phyloP scores from a whole-genome alignment of 2,797 vertebrate genomes.

The Enteromius radiatus region DNA sequence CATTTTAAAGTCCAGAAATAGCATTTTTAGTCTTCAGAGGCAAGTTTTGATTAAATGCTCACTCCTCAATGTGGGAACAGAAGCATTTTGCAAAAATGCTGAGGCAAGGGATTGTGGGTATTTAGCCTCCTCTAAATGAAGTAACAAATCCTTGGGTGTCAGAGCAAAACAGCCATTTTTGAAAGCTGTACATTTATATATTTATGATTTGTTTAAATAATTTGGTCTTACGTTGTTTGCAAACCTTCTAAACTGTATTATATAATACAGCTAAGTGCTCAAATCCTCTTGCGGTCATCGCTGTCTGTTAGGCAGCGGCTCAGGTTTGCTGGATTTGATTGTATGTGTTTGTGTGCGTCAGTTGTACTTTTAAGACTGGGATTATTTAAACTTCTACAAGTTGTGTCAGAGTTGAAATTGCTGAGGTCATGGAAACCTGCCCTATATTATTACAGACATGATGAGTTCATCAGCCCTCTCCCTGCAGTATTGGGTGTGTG shows the following conservation, averaged over 20 bases:
- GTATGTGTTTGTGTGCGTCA: slow-evolving; percentile 11
- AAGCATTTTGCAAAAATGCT: slow-evolving; percentile 36
- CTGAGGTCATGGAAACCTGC: slow-evolving; percentile 53
- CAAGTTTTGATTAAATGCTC: slow-evolving; percentile 35
- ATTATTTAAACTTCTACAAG: slow-evolving; percentile 44
- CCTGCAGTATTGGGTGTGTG: slow-evolving; percentile 39
- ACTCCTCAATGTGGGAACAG: slow-evolving; percentile 12
- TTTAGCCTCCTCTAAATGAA: slow-evolving; percentile 32
- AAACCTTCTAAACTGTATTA: background rate
- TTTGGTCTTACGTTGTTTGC: background rate
- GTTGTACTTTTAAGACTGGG: slow-evolving; percentile 29
- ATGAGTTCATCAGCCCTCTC: slow-evolving; percentile 49
- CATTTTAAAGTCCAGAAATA: slow-evolving; percentile 25
- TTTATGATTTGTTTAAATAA: background rate
- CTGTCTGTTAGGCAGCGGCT: background rate
- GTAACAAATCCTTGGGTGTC: slow-evolving; percentile 16
- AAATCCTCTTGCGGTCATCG: background rate
- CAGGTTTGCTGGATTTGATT: background rate
- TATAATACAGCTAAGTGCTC: background rate
- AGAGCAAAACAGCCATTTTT: background rate
- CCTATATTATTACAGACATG: slow-evolving; percentile 40
- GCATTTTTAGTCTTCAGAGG: slow-evolving; percentile 25
- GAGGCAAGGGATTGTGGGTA: slow-evolving; percentile 25
- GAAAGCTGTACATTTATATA: background rate
- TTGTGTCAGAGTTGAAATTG: slow-evolving; percentile 36